These are phyloP conservation scores for Zeuzera pyrina DNA, from an alignment of 2,888 invertebrate species.

Conservation along the genomic window DNA sequence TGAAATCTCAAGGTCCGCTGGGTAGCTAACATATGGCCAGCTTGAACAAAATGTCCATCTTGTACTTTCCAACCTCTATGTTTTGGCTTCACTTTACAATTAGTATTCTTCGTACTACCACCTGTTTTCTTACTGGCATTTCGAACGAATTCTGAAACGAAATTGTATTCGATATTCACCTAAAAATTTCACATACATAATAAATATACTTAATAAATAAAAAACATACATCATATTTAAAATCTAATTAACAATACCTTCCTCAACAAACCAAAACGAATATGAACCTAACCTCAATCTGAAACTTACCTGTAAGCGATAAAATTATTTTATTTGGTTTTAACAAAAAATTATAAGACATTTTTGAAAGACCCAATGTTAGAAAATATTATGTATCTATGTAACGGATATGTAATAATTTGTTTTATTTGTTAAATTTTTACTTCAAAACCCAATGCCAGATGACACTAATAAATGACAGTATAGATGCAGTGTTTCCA, in stretches of 20 bases:
- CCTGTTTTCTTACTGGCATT: conserved; percentile 83
- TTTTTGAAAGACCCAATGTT: too few species aligned
- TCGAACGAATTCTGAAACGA: conserved; percentile 54
- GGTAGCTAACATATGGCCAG: conserved; percentile 79
- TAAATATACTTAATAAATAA: too few species aligned
- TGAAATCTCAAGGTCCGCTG: conserved; percentile 82
- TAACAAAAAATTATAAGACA: conserved; percentile 8
- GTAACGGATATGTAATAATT: too few species aligned
- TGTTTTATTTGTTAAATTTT: too few species aligned
- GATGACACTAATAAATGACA: too few species aligned
- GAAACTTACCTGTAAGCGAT: conserved; percentile 3
- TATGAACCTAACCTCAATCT: too few species aligned
- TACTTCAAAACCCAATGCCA: too few species aligned
- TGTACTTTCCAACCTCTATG: conserved; percentile 85
- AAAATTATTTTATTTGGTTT: conserved; percentile 2
- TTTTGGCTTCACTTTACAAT: conserved; percentile 79
- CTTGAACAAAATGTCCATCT: conserved; percentile 77
- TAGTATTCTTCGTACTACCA: conserved; percentile 79
- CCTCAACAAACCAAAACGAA: neutral
- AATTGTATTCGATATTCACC: too few species aligned
- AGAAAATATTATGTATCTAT: too few species aligned
- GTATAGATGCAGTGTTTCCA: too few species aligned
- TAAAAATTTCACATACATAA: too few species aligned
- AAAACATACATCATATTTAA: neutral
- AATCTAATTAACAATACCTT: neutral